Evolutionary conservation across 2,113 vertebrate genomes (phyloP), one percentile per base, ranked within the genome.

Genomic region (Manacus vitellinus): DNA sequence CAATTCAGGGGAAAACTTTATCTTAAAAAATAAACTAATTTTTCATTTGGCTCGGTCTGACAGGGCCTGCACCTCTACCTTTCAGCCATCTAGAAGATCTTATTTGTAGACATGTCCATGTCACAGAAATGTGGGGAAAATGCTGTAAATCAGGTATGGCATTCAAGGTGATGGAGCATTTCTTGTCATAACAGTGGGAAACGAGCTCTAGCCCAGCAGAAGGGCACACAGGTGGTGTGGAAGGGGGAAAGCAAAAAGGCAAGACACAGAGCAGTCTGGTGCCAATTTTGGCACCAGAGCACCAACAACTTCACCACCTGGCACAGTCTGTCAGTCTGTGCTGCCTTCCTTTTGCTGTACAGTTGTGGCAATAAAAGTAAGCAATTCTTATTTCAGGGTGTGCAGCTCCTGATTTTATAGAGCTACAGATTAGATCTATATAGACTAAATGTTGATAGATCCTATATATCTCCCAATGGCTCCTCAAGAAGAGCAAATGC

Each of bases 161-260:
- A 33, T 51, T 72, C 49, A 10, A 18, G 21, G 33, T 1, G 4
- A 19, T 16, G n/a, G 58, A 71, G 22, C 28, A 17, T 63, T 5
- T 4, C 24, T 41, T n/a, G 18, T 33, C 13, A 0, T 6, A 27
- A 15, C 21, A 3, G 14, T 11, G 52, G 44, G 8, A 18, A 16
- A 44, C 61, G 46, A 20, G 2, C 70, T 78, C 14, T 3, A 28
- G 24, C 5, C 41, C n/a, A 20, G 67, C 31, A 81, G 61, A 14
- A 41, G 21, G 4, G 51, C 25, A 8, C 8, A 2, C 19, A 27
- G 62, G 47, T 8, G 10, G 5, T 20, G n/a, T 25, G 52, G n/a
- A 43, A 84, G 21, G 44, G 22, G n/a, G 25, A 83, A 24, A 25
- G 13, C 14, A 27, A 23, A 49, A 41, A 11, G 3, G 4, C 18